Percentiles rank a stretch among this genome's conserved stretches.
Evolutionary conservation across 2,888 invertebrate species (phyloP).

Genomic region (Epirrhoe alternata): DNA sequence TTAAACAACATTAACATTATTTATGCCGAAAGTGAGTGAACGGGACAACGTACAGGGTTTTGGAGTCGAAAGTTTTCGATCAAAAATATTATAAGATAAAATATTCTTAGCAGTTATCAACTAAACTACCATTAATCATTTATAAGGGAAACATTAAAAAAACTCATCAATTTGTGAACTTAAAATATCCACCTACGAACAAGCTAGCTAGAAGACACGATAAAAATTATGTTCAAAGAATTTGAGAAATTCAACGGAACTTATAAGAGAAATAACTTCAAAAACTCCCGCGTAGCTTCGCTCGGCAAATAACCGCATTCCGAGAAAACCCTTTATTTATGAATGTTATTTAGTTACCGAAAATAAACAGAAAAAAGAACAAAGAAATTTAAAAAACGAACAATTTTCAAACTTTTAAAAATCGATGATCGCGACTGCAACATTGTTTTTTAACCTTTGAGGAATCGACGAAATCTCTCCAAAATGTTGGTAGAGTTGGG

Average conservation of each 20-base stretch:
- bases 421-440: constrained; percentile 21
- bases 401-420: constrained; percentile 25
- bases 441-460: constrained; percentile 19
- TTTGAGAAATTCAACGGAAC: constrained; percentile 7
- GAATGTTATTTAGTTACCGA: constrained; percentile 34
- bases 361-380: constrained; percentile 27
- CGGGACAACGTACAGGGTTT: constrained; percentile 35
- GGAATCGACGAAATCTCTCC: not conserved
- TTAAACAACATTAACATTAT: constrained; percentile 79
- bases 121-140: no score
- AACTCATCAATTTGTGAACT: no score
- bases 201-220: not conserved
- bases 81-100: constrained; percentile 11
- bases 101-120: no score
- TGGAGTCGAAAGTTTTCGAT: constrained; percentile 30
- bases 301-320: constrained; percentile 28
- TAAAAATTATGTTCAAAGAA: not conserved
- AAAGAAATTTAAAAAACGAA: not conserved
- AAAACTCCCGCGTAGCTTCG: constrained; percentile 16
- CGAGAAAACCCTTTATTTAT: constrained; percentile 34
- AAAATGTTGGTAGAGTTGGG: not conserved
- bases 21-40: constrained; percentile 58
- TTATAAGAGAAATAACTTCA: constrained; percentile 15
- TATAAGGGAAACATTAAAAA: no score
- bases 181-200: no score